A percentile compares a stretch with the other conserved stretches of the same genome.
Conservation (phyloP, 2,797 vertebrate genomes). For the Rousettus madagascariensis region DNA sequence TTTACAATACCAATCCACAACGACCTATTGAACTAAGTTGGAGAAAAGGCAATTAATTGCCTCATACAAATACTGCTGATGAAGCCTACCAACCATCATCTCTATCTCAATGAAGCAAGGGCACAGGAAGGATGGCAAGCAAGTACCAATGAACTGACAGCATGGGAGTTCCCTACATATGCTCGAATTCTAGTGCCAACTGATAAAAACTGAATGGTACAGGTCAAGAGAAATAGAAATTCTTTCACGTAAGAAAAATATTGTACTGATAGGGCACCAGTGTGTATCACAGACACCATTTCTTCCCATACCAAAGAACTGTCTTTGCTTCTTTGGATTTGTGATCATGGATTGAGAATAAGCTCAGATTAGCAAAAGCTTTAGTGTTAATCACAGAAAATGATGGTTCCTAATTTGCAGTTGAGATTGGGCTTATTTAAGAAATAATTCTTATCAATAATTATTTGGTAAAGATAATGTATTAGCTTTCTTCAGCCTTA, state of each 20-base stretch:
- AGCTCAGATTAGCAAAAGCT: not conserved
- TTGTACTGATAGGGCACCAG: not conserved
- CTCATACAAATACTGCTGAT: not conserved
- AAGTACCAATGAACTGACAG: not conserved
- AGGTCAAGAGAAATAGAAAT: not conserved
- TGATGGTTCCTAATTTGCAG: not conserved
- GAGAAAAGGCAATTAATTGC: not conserved
- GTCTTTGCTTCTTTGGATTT: not conserved
- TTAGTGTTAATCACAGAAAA: conserved; percentile 62
- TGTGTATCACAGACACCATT: not conserved
- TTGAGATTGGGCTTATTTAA: conserved; percentile 33
- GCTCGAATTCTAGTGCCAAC: not conserved
- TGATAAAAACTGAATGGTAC: not conserved
- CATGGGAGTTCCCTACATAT: rapidly evolving
- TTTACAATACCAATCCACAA: not conserved
- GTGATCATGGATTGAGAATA: not conserved
- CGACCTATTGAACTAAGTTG: not conserved
- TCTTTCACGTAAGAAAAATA: not conserved
- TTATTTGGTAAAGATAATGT: conserved; percentile 70
- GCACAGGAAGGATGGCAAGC: rapidly evolving
- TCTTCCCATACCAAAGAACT: conserved; percentile 9
- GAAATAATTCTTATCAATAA: conserved; percentile 55
- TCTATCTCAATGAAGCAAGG: not conserved
- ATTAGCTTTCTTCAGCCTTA: conserved; percentile 54
- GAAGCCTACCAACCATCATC: not conserved